These are phyloP conservation scores for Drosophila birchii DNA, from an alignment of 2,888 invertebrate species.

Conservation along the genomic window DNA sequence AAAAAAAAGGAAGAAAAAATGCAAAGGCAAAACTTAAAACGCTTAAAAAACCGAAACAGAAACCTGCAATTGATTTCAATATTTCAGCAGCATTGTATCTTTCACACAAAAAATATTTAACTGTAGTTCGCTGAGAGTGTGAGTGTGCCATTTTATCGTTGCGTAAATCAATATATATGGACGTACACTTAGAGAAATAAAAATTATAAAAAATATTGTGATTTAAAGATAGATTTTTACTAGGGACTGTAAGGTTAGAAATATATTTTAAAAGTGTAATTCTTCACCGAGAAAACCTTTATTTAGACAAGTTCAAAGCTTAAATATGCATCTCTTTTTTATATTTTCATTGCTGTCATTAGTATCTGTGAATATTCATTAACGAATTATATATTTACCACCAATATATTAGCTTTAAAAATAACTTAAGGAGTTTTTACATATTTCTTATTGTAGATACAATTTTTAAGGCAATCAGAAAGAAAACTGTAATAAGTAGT, in stretches of 20 bases:
- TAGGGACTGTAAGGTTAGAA: too few species aligned
- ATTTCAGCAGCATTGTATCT: constrained; percentile 58
- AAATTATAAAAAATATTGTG: too few species aligned
- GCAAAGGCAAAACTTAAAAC: constrained; percentile 3
- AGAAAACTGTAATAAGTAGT: too few species aligned
- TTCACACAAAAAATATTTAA: constrained; percentile 31
- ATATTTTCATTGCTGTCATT: not conserved
- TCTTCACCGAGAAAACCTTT: not conserved
- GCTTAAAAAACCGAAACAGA: constrained; percentile 32
- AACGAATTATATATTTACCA: too few species aligned
- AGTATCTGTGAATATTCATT: too few species aligned
- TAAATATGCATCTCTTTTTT: not conserved
- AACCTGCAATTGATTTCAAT: constrained; percentile 69
- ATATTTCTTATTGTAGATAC: too few species aligned
- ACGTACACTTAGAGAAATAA: not conserved
- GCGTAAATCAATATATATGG: constrained; percentile 63
- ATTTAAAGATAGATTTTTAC: not conserved
- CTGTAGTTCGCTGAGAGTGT: constrained; percentile 11
- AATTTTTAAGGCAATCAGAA: too few species aligned
- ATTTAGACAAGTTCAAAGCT: not conserved
- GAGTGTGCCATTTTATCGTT: constrained; percentile 50
- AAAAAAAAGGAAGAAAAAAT: constrained; percentile 36
- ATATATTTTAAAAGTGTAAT: not conserved
- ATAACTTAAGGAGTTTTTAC: too few species aligned
- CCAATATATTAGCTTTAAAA: too few species aligned